Evolutionary conservation across 1,140 invertebrate genomes (phyloP), one percentile per base, ranked within the genome.

Genomic region (Anagrus nilaparvatae): DNA sequence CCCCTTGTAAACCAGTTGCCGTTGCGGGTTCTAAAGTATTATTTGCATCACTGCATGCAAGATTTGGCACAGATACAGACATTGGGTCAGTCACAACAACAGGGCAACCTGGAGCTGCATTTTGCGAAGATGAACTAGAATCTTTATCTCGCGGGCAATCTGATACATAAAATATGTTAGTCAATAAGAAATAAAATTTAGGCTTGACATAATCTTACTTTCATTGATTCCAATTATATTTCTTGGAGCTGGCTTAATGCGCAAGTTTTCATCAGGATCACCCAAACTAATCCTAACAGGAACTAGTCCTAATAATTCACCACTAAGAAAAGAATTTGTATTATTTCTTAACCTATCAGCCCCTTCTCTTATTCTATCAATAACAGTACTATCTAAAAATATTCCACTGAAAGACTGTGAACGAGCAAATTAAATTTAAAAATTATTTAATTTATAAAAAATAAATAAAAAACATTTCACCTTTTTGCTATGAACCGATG

Each of bases 51-150:
- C 72, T 71, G 43, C 76, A 80, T 5, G 89, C 87, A 39, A 97
- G 71, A 70, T 97, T 95, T 16, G 92, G 92, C 40, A 95, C 93
- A 64, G 89, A 94, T 10, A 94, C 90, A 60, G 89, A 94, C 91
- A 96, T 96, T n/a, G 83, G 78, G 64, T 82, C 84, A 27, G 76
- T 71, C 44, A 72, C 70, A 19, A 67, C 65, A 40, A 64, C 62
- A 59, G 62, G 64, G 47, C 58, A 61, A 34, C 61, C 60, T 30
- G 58, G 46, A 12, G 51, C 31, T 24, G 49, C 33, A 51, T 67
- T 65, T 56, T 66, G 64, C 10, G 66, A 61, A 30, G 64, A 65
- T n/a, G 62, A 65, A 43, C 60, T 65, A 36, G 65, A 61, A 40
- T 69, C 65, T 57, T 69, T 69, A 40, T 69, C 63, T 34, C 60